A percentile compares a stretch with the other conserved stretches of the same genome.
phyloP scores from a whole-genome alignment of 2,888 invertebrate genomes.

The Drosophila differens region DNA sequence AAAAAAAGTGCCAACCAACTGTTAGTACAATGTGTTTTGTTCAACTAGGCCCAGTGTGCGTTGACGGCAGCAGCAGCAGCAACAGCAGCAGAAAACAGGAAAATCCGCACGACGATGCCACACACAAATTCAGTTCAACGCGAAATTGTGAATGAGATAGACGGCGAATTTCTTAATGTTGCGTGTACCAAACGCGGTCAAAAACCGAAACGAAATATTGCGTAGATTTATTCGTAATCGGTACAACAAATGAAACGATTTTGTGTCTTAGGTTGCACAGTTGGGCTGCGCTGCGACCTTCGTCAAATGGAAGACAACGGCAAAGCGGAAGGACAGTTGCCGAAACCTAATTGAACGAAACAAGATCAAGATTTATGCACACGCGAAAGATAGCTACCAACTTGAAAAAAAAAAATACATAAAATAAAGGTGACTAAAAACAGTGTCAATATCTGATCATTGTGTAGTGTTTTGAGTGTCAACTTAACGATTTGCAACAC shows the following conservation, averaged over 20 bases:
- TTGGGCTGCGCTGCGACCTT: conserved; percentile 34
- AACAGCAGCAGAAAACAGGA: conserved; percentile 68
- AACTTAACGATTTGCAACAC: conserved; percentile 24
- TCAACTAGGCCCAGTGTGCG: conserved; percentile 33
- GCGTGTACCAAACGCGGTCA: conserved; percentile 22
- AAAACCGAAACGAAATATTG: conserved; percentile 31
- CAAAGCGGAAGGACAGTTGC: conserved; percentile 43
- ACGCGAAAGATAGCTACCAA: conserved; percentile 11
- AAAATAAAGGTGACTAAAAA: conserved; percentile 6
- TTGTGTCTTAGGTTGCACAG: conserved; percentile 16
- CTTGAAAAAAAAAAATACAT: conserved; percentile 2
- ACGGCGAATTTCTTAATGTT: conserved; percentile 63
- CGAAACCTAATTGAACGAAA: conserved; percentile 44
- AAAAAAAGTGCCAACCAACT: neutral
- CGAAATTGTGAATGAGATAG: conserved; percentile 76
- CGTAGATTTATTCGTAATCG: conserved; percentile 44
- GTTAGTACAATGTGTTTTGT: neutral
- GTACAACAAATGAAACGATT: conserved; percentile 44
- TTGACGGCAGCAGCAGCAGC: conserved; percentile 37
- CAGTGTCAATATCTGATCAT: conserved; percentile 35
- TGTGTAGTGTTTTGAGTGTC: conserved; percentile 26
- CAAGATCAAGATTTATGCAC: conserved; percentile 46
- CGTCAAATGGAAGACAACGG: conserved; percentile 24
- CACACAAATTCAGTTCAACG: conserved; percentile 77
- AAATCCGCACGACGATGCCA: conserved; percentile 77